A percentile compares a stretch with the other conserved stretches of the same genome.
phyloP scores from a whole-genome alignment of 53 echinoderm and acorn worm species.

The Zoroaster sp. region DNA sequence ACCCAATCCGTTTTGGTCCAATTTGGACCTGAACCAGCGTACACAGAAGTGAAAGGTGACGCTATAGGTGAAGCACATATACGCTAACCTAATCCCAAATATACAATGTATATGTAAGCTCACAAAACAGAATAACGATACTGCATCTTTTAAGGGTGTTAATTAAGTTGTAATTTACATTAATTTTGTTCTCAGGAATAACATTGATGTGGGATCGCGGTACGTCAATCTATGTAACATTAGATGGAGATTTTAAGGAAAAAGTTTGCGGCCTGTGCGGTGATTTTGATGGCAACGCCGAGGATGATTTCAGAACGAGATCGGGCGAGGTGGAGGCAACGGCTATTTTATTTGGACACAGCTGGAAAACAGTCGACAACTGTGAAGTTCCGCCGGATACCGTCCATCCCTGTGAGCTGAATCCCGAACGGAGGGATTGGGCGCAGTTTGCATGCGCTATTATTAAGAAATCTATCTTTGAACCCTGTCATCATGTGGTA shows the following conservation, averaged over 20 bases:
- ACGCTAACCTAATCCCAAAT: no score
- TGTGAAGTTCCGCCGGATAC: slow-evolving; percentile 47
- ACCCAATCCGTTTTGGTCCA: no score
- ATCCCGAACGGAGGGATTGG: slow-evolving; percentile 65
- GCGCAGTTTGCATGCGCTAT: slow-evolving; percentile 71
- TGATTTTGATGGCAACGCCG: slow-evolving; percentile 66
- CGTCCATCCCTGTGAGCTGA: slow-evolving; percentile 40
- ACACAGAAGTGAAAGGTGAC: no score
- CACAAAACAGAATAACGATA: no score
- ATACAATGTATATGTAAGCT: no score
- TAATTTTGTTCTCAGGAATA: slow-evolving; percentile 49
- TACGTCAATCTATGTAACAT: slow-evolving; percentile 59
- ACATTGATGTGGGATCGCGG: slow-evolving; percentile 72
- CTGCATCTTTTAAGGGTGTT: no score
- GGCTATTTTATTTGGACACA: slow-evolving; percentile 52
- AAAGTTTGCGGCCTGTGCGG: slow-evolving; percentile 87
- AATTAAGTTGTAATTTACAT: no score
- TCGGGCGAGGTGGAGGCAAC: slow-evolving; percentile 61
- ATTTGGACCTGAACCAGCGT: no score
- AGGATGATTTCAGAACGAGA: slow-evolving; percentile 65
- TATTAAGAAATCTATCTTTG: slow-evolving; percentile 69
- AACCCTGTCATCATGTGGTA: slow-evolving; percentile 72
- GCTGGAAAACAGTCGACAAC: slow-evolving; percentile 56
- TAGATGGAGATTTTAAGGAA: slow-evolving; percentile 22
- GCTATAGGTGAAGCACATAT: no score